Conservation (phyloP, 2,888 invertebrate species). For the Synergus japonicus region DNA sequence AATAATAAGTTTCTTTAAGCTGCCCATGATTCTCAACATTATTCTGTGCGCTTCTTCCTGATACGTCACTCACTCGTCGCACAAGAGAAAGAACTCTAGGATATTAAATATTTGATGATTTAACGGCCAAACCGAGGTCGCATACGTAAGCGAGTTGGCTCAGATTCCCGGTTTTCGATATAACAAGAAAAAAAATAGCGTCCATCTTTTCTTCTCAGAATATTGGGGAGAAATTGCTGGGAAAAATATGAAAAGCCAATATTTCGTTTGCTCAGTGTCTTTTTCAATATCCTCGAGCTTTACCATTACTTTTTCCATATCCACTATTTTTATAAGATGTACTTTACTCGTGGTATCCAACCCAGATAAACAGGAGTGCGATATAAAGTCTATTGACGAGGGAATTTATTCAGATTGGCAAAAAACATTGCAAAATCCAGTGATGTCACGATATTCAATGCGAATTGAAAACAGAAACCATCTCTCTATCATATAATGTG, state of each 20-base stretch:
- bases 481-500: not conserved
- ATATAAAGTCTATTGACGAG: not conserved
- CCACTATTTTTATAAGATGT: not conserved
- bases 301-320: not conserved
- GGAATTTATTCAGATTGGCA: not conserved
- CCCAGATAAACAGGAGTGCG: not conserved
- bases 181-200: not conserved
- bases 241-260: constrained; percentile 18
- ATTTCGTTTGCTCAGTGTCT: constrained; percentile 3
- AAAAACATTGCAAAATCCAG: not conserved
- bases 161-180: constrained; percentile 15
- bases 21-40: constrained; percentile 6
- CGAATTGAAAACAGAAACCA: not conserved
- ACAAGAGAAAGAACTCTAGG: constrained; percentile 8
- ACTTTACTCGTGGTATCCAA: not conserved
- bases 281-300: constrained; percentile 1
- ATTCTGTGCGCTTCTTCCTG: not conserved
- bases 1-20: not conserved
- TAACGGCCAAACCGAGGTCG: constrained; percentile 12
- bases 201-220: not conserved
- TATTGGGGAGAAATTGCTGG: not conserved
- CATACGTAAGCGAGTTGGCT: constrained; percentile 34
- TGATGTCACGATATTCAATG: not conserved
- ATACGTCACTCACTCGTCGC: constrained; percentile 1
- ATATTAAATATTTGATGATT: constrained; percentile 40